Conservation (phyloP, 2,888 invertebrate species). For the Drepana falcataria region DNA sequence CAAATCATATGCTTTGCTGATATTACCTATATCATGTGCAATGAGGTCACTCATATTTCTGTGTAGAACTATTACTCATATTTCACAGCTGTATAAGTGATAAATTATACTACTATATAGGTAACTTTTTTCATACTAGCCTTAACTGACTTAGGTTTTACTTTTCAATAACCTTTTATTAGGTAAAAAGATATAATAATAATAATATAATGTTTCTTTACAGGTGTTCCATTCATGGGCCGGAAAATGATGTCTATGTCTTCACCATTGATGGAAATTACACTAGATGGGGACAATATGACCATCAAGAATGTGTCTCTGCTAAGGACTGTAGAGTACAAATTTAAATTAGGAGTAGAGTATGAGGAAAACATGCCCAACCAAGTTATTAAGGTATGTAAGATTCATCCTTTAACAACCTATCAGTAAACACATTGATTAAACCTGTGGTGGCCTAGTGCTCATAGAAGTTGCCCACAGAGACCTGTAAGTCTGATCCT, state of each 20-base stretch:
- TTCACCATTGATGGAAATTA: constrained; percentile 80
- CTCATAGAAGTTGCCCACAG: neutral
- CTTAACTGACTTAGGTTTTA: too few species aligned
- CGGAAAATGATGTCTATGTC: constrained; percentile 82
- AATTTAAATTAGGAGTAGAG: constrained; percentile 80
- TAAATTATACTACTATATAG: too few species aligned
- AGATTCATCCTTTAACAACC: neutral
- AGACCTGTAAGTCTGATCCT: too few species aligned
- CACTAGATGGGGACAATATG: constrained; percentile 75
- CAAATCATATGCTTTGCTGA: too few species aligned
- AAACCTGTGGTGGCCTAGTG: neutral
- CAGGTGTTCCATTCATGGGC: constrained; percentile 82
- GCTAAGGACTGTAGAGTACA: constrained; percentile 72
- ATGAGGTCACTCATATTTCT: too few species aligned
- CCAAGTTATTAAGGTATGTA: constrained; percentile 56
- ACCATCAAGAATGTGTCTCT: constrained; percentile 77
- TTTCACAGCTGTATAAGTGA: too few species aligned
- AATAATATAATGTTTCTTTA: constrained; percentile 7
- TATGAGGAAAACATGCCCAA: constrained; percentile 83
- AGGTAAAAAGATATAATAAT: too few species aligned
- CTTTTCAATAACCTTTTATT: too few species aligned
- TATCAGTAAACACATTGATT: too few species aligned
- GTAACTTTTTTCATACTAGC: too few species aligned
- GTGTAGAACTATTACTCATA: too few species aligned
- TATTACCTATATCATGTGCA: too few species aligned